Base-by-base conservation (phyloP, 1,140 invertebrate genomes). In the Bombus terrestris region DNA sequence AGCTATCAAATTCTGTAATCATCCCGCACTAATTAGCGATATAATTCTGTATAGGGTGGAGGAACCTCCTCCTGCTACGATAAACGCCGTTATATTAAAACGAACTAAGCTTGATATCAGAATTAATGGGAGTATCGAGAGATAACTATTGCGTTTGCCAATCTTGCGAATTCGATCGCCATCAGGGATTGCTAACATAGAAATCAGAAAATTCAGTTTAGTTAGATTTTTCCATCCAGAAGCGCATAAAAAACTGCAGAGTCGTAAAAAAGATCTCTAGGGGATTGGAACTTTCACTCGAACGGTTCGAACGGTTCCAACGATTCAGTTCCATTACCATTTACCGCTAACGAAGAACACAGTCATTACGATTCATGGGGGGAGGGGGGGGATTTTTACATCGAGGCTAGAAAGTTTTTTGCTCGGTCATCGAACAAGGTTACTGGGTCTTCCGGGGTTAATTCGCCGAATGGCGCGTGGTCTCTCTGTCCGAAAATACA, bases 1-100 rank as follows among this genome's bases (percentile, higher is more conserved):
- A 13, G n/a, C 9, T 75, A 75, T 75, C 73, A 53, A 75, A 75
- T 75, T 75, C 32, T 28, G 43, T 53, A 25, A 75, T 75, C 73
- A 35, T 53, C 9, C 32, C 10, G 22, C 3, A 10, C 32, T 75
- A 75, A 75, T 75, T 75, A 75, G 43, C 73, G 41, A 35, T 25
- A 53, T 75, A 53, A 35, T 53, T 75, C 15, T 28, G 1, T 25
- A 25, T 22, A 35, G 32, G 35, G 3, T 1, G 66, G 35, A 68
- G 18, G 15, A 37, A 18, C 3, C 66, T 68, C 9, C 18, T 68
- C 8, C 37, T 25, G 32, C 66, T 25, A 9, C 10, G 35, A 32
- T 22, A 22, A 32, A 37, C 15, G 32, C 66, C 22, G 10, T 12
- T 39, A 25, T 39, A 28, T 68, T 35, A 37, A 32, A 68, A 68